Evolutionary conservation across 2,797 vertebrate genomes (phyloP), one percentile per base, ranked within the genome.

Genomic region (Alosa sapidissima): DNA sequence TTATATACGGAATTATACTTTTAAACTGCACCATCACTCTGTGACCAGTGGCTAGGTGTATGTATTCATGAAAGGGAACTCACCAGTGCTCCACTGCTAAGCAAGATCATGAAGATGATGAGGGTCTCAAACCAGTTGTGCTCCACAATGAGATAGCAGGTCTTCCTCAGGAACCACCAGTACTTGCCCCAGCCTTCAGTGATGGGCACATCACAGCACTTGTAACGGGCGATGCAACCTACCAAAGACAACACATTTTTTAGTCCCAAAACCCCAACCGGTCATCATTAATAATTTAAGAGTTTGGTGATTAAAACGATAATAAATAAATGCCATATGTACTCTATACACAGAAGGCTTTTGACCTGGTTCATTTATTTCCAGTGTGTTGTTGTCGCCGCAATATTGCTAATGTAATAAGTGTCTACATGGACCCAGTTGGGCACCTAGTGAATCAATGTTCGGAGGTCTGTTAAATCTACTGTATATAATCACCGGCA

Each of bases 61-160:
- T 62, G n/a, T 45, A 28, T 78, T 33, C 14, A 78, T 60, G 75
- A 51, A 16, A n/a, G 62, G 47, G 4, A 87, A 72, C 94, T 94
- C 87, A 99, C 98, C 98, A 99, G 93, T 78, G 98, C 98, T 0
- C 98, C 98, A 0, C 98, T 99, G 91, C 98, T 99, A 86, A 99
- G 96, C 0, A 99, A 96, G 91, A 99, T 99, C 98, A 99, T 99
- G 84, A 99, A 99, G 96, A 99, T 99, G 96, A 99, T 99, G 93
- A 99, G 96, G 14, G 97, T 98, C 94, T 99, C 98, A 90, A 99
- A 99, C 98, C 98, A 99, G 85, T 99, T 99, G 92, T 99, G 98
- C 68, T 99, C 98, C 89, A 99, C 98, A 0, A 99, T 99, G 72
- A 99, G 95, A 89, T 98, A 99, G 93, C 98, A 99, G 85, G 98